phyloP scores from a whole-genome alignment of 2,888 invertebrate genomes.

The Meliscaeva auricollis region DNA sequence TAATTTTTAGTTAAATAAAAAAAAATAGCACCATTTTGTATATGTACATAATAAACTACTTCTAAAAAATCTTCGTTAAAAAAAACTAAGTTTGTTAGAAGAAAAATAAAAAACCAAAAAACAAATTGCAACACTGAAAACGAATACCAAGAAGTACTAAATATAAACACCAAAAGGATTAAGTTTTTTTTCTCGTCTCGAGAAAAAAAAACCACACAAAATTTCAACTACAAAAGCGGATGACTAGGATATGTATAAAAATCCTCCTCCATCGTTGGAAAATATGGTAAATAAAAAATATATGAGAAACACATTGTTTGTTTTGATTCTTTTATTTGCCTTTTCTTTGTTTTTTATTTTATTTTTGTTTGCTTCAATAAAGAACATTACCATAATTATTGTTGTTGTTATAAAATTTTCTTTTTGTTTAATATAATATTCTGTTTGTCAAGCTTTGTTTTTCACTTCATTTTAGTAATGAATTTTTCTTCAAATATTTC shows the following conservation, averaged over 20 bases:
- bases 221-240: slow-evolving; percentile 62
- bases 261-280: slow-evolving; percentile 68
- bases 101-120: background rate
- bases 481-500: slow-evolving; percentile 37
- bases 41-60: too few species aligned
- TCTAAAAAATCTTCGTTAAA: too few species aligned
- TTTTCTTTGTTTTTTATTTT: slow-evolving; percentile 65
- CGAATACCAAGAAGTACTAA: background rate
- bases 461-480: slow-evolving; percentile 48
- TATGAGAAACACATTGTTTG: slow-evolving; percentile 80
- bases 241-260: slow-evolving; percentile 60
- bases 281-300: slow-evolving; percentile 78
- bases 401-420: slow-evolving; percentile 50
- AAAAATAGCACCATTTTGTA: background rate
- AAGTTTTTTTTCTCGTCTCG: background rate
- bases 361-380: slow-evolving; percentile 62
- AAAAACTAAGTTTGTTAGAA: background rate
- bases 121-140: background rate
- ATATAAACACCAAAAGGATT: slow-evolving; percentile 1
- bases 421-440: slow-evolving; percentile 63
- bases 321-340: slow-evolving; percentile 76
- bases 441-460: slow-evolving; percentile 51
- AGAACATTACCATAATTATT: slow-evolving; percentile 73
- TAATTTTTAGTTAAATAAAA: background rate
- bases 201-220: background rate